Base-by-base conservation (phyloP, 2,797 vertebrate species). In the Lithobates pipiens region DNA sequence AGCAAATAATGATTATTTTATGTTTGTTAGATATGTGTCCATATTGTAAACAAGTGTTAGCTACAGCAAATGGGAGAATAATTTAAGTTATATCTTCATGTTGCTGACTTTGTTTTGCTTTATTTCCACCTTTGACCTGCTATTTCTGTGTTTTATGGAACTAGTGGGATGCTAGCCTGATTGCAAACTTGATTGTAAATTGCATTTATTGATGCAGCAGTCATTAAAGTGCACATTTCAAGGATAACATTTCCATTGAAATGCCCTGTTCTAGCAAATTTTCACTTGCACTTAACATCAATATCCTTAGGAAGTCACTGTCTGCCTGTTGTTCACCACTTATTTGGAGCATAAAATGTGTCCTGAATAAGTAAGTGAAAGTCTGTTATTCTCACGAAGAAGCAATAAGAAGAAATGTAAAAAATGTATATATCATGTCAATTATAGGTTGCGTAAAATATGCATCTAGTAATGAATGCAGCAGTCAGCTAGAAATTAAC, bases 141-240 rank as follows among this genome's bases (percentile, higher is more conserved):
- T 65, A 73, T 82, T 63, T 57, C 34, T 65, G 13, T 10, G 16
- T 46, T 63, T 82, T 82, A 61, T 82, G 57, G 57, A 82, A 27
- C 54, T 65, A 82, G 50, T 18, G 69, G 71, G 32, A 74, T 13
- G 39, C n/a, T n/a, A 54, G 50, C 42, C 36, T 82, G 34, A 74
- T 74, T 82, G 57, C 70, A 63, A 65, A 44, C 80, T 73, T 73
- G 80, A 82, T 65, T 74, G 71, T 42, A 74, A 65, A 74, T 74
- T 63, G 54, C 73, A 25, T 82, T 72, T 74, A 65, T 82, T 82
- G 80, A 65, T 67, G 39, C 61, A 63, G 61, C 18, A 65, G 54
- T 72, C n/a, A 73, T 42, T 65, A 74, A 73, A 67, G 70, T 82
- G 80, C 80, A 39, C 44, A 23, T 69, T 80, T 32, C 16, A 46